Conservation (phyloP, 2,113 vertebrate species). For the Paedocypris sp. region DNA sequence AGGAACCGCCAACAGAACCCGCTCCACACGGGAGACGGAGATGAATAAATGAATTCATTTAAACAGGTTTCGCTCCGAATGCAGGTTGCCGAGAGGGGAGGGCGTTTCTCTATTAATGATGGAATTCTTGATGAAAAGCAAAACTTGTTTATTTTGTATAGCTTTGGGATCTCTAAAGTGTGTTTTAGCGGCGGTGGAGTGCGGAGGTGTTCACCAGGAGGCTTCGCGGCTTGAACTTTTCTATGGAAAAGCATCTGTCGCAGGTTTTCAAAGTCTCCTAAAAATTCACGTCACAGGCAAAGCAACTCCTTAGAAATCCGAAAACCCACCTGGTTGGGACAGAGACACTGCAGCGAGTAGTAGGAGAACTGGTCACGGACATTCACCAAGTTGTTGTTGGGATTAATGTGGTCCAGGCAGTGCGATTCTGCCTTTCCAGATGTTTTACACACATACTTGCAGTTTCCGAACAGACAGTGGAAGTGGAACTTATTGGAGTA, state of each 20-base stretch:
- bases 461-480: conserved; percentile 98
- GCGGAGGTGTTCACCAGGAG: no score
- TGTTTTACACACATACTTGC: conserved; percentile 99
- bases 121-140: conserved; percentile 38
- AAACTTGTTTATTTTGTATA: conserved; percentile 19
- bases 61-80: conserved; percentile 59
- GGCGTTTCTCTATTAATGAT: conserved; percentile 43
- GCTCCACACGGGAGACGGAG: conserved; percentile 47
- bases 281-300: no score
- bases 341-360: conserved; percentile 96
- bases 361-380: conserved; percentile 97
- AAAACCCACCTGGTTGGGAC: conserved; percentile 94
- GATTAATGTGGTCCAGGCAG: conserved; percentile 99
- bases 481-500: conserved; percentile 99
- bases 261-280: no score
- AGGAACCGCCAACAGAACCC: conserved; percentile 63
- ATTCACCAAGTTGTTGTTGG: conserved; percentile 91
- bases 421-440: conserved; percentile 97
- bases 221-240: no score
- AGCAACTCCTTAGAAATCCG: no score
- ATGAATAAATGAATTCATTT: conserved; percentile 71
- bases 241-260: background rate
- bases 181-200: no score
- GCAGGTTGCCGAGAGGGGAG: conserved; percentile 49
- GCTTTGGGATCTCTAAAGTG: conserved; percentile 12